Conservation (phyloP, 2,888 invertebrate species). For the Zeuzera pyrina region DNA sequence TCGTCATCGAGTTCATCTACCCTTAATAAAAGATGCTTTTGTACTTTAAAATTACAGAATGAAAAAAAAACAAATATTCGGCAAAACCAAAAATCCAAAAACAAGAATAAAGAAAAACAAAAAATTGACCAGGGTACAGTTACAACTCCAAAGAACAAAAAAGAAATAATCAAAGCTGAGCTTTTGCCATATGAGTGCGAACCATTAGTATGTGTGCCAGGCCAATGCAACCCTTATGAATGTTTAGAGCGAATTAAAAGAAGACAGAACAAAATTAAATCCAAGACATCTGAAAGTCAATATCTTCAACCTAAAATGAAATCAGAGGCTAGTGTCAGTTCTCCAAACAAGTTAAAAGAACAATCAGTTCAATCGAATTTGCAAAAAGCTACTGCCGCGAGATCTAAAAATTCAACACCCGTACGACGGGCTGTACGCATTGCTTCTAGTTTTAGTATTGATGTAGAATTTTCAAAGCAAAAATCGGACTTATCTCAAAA, state of each 20-base stretch:
- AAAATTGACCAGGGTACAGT: neutral
- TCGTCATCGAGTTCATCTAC: constrained; percentile 20
- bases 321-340: no score
- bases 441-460: constrained; percentile 27
- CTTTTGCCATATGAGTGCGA: constrained; percentile 31
- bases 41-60: constrained; percentile 25
- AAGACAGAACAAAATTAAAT: constrained; percentile 13
- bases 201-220: constrained; percentile 27
- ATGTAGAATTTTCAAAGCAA: no score
- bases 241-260: constrained; percentile 26
- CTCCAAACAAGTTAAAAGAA: no score
- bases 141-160: neutral
- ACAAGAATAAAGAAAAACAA: no score
- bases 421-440: constrained; percentile 19
- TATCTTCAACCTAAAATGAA: no score
- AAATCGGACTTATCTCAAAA: no score
- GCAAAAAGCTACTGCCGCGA: no score
- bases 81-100: neutral
- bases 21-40: constrained; percentile 30
- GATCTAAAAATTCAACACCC: no score
- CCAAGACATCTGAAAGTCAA: constrained; percentile 22
- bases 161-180: no score
- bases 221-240: constrained; percentile 25
- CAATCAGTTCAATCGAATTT: no score
- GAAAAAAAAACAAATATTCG: neutral